phyloP scores from a whole-genome alignment of 2,113 vertebrate species.

The Zootoca vivipara region DNA sequence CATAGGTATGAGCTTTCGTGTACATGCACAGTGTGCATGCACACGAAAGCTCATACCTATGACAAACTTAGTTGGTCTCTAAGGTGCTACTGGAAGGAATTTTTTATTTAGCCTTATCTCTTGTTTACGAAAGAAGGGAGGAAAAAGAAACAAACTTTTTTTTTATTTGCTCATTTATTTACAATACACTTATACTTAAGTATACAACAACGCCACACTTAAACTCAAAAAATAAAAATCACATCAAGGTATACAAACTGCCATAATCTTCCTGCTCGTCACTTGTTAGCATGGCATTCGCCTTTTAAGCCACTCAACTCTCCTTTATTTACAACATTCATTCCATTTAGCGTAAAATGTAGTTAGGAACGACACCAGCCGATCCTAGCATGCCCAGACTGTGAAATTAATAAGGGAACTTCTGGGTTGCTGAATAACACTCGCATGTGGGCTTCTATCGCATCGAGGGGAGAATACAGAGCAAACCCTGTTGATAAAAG shows the following conservation, averaged over 20 bases:
- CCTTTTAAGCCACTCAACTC: slow-evolving; percentile 15
- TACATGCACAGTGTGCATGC: too few species aligned
- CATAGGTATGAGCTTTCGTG: too few species aligned
- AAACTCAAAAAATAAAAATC: neutral
- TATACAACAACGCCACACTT: too few species aligned
- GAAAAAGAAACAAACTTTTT: too few species aligned
- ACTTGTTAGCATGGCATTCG: neutral
- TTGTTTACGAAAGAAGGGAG: too few species aligned
- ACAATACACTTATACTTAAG: too few species aligned
- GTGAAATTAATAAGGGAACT: slow-evolving; percentile 33
- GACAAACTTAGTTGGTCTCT: too few species aligned
- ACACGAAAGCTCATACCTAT: too few species aligned
- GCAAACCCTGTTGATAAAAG: neutral
- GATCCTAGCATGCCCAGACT: slow-evolving; percentile 2
- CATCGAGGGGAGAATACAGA: slow-evolving; percentile 5
- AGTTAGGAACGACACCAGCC: neutral
- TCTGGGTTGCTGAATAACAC: slow-evolving; percentile 33
- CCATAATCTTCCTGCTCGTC: neutral
- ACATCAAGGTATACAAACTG: neutral
- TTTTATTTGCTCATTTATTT: too few species aligned
- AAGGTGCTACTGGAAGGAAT: too few species aligned
- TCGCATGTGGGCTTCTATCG: slow-evolving; percentile 9
- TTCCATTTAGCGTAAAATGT: slow-evolving; percentile 6
- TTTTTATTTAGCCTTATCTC: too few species aligned
- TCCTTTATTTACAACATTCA: neutral